Conservation (phyloP, 2,888 invertebrate genomes). For the Cephus sareptanus region DNA sequence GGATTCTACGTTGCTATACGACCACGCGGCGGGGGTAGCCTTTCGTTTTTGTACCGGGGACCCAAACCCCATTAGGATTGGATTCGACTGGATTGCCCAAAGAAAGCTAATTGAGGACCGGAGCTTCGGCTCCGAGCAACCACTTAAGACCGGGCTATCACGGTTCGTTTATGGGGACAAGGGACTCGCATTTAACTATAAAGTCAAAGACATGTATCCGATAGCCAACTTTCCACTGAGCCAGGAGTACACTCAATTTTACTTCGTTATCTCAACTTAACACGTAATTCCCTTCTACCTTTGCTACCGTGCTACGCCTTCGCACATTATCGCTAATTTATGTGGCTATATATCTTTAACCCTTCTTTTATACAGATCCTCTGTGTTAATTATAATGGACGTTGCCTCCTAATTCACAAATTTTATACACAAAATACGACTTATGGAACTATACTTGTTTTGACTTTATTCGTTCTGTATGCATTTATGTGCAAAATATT, state of each 20-base stretch:
- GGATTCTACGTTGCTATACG: not conserved
- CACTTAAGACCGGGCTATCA: slow-evolving; percentile 1
- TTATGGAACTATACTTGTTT: not conserved
- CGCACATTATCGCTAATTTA: not conserved
- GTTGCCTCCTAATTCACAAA: not conserved
- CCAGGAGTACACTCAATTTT: not conserved
- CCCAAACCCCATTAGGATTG: slow-evolving; percentile 4
- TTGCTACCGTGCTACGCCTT: not conserved
- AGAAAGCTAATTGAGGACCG: slow-evolving; percentile 9
- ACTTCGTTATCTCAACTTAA: not conserved
- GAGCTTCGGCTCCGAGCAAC: not conserved
- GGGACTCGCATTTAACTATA: slow-evolving; percentile 2
- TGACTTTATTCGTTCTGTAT: no score
- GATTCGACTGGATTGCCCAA: slow-evolving; percentile 1
- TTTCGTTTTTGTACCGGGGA: not conserved
- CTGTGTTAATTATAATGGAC: not conserved
- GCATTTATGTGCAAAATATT: no score
- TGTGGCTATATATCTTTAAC: not conserved
- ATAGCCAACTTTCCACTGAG: not conserved
- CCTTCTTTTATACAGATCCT: not conserved
- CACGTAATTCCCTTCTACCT: not conserved
- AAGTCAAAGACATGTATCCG: slow-evolving; percentile 15
- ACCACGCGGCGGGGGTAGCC: not conserved
- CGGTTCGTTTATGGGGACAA: slow-evolving; percentile 15
- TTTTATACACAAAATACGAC: not conserved